Evolutionary conservation across 2,797 vertebrate species (phyloP).

Genomic region (Diplodus puntazzo): DNA sequence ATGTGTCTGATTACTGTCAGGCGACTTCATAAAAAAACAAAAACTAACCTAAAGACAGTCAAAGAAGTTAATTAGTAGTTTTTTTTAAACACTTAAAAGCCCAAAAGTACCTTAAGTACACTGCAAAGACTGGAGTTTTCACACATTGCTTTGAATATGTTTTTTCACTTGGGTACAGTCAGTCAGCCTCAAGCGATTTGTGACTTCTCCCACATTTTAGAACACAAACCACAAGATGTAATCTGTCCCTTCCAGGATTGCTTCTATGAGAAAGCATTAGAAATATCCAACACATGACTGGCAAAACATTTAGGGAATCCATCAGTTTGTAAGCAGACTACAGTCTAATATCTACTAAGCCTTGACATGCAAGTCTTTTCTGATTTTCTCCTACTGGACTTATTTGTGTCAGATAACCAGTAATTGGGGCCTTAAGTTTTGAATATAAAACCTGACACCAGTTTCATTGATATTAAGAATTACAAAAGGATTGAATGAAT

Average conservation of each 20-base stretch:
- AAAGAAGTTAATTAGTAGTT: too few relatives aligned
- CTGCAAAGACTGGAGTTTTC: not conserved
- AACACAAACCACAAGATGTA: not conserved
- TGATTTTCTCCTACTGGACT: not conserved
- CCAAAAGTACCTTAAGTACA: not conserved
- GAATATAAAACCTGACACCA: not conserved
- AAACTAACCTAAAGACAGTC: not conserved
- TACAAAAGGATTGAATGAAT: not conserved
- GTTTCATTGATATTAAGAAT: not conserved
- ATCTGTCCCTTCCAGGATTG: not conserved
- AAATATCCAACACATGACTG: not conserved
- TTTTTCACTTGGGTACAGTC: not conserved
- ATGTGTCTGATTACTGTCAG: not conserved
- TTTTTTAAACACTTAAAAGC: not conserved
- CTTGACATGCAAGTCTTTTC: not conserved
- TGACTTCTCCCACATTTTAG: not conserved
- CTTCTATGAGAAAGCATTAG: not conserved
- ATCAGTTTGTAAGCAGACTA: not conserved
- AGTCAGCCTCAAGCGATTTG: not conserved
- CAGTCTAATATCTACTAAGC: constrained; percentile 4
- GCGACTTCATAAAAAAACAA: not conserved
- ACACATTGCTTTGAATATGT: not conserved
- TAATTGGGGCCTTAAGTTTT: not conserved
- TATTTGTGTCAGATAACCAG: not conserved
- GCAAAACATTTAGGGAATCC: not conserved